Evolutionary conservation across 2,797 vertebrate genomes (phyloP).

Genomic region (Gephyroberyx darwinii): DNA sequence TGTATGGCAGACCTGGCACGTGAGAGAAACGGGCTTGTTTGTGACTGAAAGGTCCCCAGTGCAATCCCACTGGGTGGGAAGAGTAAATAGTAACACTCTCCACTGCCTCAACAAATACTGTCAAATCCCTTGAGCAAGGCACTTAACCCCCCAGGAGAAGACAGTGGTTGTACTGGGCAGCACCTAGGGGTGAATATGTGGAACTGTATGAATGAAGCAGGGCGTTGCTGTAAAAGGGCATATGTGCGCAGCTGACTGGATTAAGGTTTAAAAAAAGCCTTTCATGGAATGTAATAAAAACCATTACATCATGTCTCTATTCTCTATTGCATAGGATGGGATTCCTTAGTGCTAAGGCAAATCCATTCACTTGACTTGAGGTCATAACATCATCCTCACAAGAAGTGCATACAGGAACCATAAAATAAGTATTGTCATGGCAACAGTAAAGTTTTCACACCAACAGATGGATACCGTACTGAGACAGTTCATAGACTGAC

Average conservation of each 20-base stretch:
- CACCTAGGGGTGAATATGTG: constrained; percentile 8
- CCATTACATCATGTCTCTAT: constrained; percentile 30
- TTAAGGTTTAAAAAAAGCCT: not conserved
- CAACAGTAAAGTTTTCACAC: constrained; percentile 30
- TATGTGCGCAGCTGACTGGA: not conserved
- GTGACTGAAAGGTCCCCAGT: no score
- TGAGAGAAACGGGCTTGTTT: no score
- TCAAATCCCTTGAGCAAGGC: no score
- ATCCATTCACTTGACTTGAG: constrained; percentile 37
- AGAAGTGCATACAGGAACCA: constrained; percentile 51
- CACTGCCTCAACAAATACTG: no score
- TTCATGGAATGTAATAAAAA: constrained; percentile 24
- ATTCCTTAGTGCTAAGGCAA: constrained; percentile 35
- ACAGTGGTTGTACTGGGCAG: not conserved
- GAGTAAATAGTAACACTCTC: no score
- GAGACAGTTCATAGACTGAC: constrained; percentile 18
- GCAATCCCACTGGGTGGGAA: no score
- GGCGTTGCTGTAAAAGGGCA: constrained; percentile 26
- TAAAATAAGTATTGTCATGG: constrained; percentile 39
- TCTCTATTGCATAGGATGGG: constrained; percentile 1
- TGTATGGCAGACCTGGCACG: no score
- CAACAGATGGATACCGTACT: constrained; percentile 34
- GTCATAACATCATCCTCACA: constrained; percentile 46
- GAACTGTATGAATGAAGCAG: constrained; percentile 15
- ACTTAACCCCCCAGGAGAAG: not conserved